phyloP scores from a whole-genome alignment of 2,888 invertebrate species.

The Ophion ellenae region DNA sequence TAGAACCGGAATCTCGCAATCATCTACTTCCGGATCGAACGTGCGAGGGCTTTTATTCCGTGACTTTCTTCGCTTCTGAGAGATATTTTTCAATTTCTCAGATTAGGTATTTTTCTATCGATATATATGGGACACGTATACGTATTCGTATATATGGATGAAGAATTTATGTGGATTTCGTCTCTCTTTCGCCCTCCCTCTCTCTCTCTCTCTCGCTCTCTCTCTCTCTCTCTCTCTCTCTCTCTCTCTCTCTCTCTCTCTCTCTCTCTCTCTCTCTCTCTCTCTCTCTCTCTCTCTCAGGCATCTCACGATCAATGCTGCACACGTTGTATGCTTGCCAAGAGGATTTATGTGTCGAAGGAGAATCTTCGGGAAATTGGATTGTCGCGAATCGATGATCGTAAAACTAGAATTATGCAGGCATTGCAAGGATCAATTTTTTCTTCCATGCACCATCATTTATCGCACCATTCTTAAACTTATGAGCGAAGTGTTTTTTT shows the following conservation, averaged over 20 bases:
- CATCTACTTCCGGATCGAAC: constrained; percentile 50
- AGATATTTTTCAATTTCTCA: constrained; percentile 64
- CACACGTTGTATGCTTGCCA: constrained; percentile 34
- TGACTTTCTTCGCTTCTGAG: constrained; percentile 42
- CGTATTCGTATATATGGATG: constrained; percentile 34
- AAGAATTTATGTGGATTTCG: constrained; percentile 55
- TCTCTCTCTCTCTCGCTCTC: neutral
- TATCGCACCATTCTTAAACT: neutral
- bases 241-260: constrained; percentile 11
- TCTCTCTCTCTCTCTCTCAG: constrained; percentile 11
- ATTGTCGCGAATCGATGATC: constrained; percentile 55
- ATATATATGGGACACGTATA: constrained; percentile 16
- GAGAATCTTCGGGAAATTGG: constrained; percentile 52
- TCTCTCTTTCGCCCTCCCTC: constrained; percentile 18
- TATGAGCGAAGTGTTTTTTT: neutral
- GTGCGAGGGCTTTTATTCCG: constrained; percentile 53
- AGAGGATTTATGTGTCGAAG: constrained; percentile 48
- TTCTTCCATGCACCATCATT: neutral
- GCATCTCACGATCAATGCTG: constrained; percentile 24
- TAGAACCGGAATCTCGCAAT: constrained; percentile 54
- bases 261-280: constrained; percentile 19
- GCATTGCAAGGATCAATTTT: constrained; percentile 1
- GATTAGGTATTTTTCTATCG: constrained; percentile 53
- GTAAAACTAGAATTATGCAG: constrained; percentile 41
- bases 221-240: constrained; percentile 19